Conservation (phyloP, 2,113 vertebrate genomes). For the Scophthalmus maximus region DNA sequence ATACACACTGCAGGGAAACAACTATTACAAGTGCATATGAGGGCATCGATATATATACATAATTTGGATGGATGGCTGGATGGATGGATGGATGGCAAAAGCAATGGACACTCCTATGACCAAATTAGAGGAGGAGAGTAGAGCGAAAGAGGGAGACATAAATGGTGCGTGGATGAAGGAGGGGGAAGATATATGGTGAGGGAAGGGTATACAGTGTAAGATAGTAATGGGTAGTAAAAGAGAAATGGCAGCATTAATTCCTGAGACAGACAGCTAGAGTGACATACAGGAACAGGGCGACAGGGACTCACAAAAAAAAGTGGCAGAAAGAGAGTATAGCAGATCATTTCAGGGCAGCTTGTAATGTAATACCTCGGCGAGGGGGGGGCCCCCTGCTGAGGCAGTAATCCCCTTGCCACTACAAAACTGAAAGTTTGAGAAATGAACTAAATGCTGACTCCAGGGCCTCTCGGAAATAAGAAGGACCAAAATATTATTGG, state of each 20-base stretch:
- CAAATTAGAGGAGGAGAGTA: background rate
- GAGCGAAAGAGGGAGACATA: background rate
- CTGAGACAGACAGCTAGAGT: conserved; percentile 34
- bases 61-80: background rate
- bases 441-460: conserved; percentile 72
- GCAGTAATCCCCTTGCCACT: conserved; percentile 65
- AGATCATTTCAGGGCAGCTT: conserved; percentile 65
- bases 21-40: background rate
- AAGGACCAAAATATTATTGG: conserved; percentile 57
- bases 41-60: background rate
- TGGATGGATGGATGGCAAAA: conserved; percentile 6
- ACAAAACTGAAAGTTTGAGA: conserved; percentile 63
- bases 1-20: background rate
- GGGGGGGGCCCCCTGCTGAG: conserved; percentile 54
- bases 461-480: conserved; percentile 47
- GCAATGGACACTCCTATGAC: background rate
- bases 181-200: conserved; percentile 45
- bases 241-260: conserved; percentile 55
- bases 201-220: conserved; percentile 36
- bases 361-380: conserved; percentile 52
- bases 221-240: conserved; percentile 51
- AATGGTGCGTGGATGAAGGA: conserved; percentile 17
- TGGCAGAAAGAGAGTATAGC: conserved; percentile 37
- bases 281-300: conserved; percentile 30
- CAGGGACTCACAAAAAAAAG: conserved; percentile 28